Conservation (phyloP, 2,113 vertebrate genomes). For the Vicugna pacos region DNA sequence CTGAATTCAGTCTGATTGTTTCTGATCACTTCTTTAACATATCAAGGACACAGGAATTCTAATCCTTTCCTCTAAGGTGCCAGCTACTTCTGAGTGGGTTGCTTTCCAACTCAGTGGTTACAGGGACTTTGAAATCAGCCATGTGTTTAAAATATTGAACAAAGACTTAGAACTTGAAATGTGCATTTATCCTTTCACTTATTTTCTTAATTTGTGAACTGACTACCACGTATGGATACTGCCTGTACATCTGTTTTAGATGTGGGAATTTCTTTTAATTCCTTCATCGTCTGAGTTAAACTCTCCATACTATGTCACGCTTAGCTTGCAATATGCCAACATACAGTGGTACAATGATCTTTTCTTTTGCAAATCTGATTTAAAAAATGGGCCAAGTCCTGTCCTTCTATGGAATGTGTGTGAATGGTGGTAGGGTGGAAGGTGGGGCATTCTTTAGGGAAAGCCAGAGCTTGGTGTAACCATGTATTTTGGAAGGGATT, state of each 20-base stretch:
- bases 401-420: slow-evolving; percentile 10
- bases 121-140: slow-evolving; percentile 77
- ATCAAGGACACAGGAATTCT: slow-evolving; percentile 78
- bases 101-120: slow-evolving; percentile 64
- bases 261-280: slow-evolving; percentile 62
- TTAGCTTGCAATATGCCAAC: slow-evolving; percentile 53
- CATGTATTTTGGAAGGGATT: slow-evolving; percentile 35
- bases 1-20: slow-evolving; percentile 57
- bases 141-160: slow-evolving; percentile 78
- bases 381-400: slow-evolving; percentile 63
- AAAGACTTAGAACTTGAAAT: slow-evolving; percentile 80
- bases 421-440: not conserved
- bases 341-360: slow-evolving; percentile 65
- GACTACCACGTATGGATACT: slow-evolving; percentile 67
- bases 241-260: slow-evolving; percentile 78
- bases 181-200: slow-evolving; percentile 78
- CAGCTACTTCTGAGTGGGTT: slow-evolving; percentile 76
- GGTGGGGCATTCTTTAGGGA: not conserved
- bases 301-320: slow-evolving; percentile 54
- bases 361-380: slow-evolving; percentile 75
- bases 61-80: slow-evolving; percentile 75
- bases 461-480: slow-evolving; percentile 3
- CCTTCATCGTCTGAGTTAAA: slow-evolving; percentile 70
- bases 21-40: slow-evolving; percentile 69
- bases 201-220: slow-evolving; percentile 75